Evolutionary conservation across 2,113 vertebrate species (phyloP).

Genomic region (Pipra filicauda): DNA sequence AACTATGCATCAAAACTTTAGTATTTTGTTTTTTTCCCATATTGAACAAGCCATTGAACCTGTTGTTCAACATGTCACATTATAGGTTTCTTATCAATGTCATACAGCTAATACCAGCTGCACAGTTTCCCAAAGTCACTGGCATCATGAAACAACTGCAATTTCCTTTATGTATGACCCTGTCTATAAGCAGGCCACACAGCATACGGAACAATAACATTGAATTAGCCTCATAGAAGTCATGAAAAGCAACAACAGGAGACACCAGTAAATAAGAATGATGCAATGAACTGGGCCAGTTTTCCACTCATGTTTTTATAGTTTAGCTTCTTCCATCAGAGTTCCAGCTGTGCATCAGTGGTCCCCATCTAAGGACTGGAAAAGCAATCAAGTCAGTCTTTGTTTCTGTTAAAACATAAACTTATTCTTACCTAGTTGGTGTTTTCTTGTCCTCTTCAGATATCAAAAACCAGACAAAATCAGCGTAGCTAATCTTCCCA

Average conservation of each 20-base stretch:
- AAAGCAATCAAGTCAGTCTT: background rate
- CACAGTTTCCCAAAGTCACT: background rate
- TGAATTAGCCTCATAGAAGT: background rate
- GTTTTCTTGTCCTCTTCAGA: slow-evolving; percentile 96
- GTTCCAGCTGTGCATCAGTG: background rate
- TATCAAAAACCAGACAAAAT: slow-evolving; percentile 97
- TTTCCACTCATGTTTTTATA: background rate
- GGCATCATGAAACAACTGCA: background rate
- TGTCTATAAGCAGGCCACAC: background rate
- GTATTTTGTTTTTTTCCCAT: background rate
- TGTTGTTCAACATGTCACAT: background rate
- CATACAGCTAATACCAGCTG: background rate
- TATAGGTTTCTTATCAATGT: background rate
- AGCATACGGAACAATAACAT: background rate
- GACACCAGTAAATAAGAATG: background rate
- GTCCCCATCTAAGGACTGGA: background rate
- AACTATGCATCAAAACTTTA: background rate
- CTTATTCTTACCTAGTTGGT: slow-evolving; percentile 82
- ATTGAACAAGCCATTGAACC: background rate
- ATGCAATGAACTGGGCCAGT: background rate
- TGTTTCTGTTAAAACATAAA: background rate
- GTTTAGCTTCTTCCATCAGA: background rate
- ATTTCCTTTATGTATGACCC: background rate
- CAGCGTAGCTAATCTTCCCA: slow-evolving; percentile 86
- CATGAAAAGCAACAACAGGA: background rate